These are phyloP conservation scores for Pseudorhiza aurosa DNA, from an alignment of 30 jellyfish, hydroid and myxozoan species.

Conservation along the genomic window DNA sequence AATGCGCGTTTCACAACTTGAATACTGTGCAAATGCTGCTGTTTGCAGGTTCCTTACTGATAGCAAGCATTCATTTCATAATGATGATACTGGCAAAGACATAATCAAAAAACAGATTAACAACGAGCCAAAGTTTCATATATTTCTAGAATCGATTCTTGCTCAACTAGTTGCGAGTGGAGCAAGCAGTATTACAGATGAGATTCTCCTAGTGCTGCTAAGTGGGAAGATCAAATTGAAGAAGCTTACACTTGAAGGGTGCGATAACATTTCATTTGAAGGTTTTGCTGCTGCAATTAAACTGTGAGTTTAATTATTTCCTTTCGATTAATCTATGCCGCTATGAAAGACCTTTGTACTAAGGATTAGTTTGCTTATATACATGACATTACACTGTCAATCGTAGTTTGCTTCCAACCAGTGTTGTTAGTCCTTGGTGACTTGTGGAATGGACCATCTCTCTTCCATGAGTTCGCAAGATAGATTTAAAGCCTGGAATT, in stretches of 20 bases:
- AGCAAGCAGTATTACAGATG: conserved; percentile 33
- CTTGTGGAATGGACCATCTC: no score
- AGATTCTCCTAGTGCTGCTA: conserved; percentile 23
- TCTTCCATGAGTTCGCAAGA: no score
- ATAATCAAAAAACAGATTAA: neutral
- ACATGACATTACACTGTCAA: no score
- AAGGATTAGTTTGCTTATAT: no score
- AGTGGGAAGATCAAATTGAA: conserved; percentile 48
- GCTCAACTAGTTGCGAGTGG: conserved; percentile 4
- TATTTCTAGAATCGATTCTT: conserved; percentile 10
- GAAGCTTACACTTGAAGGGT: conserved; percentile 25
- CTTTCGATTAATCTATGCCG: no score
- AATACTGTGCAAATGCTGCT: conserved; percentile 15
- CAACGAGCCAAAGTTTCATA: neutral
- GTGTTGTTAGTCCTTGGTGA: no score
- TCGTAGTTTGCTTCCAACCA: no score
- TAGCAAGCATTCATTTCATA: neutral
- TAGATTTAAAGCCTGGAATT: no score
- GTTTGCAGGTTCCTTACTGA: conserved; percentile 1
- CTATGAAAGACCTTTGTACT: no score
- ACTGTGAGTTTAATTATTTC: neutral
- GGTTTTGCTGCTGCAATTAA: conserved; percentile 48
- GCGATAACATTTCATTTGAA: conserved; percentile 37
- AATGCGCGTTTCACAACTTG: conserved; percentile 20
- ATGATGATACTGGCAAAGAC: neutral